Base-by-base conservation (phyloP, 2,888 invertebrate species). In the Adelphocoris suturalis region DNA sequence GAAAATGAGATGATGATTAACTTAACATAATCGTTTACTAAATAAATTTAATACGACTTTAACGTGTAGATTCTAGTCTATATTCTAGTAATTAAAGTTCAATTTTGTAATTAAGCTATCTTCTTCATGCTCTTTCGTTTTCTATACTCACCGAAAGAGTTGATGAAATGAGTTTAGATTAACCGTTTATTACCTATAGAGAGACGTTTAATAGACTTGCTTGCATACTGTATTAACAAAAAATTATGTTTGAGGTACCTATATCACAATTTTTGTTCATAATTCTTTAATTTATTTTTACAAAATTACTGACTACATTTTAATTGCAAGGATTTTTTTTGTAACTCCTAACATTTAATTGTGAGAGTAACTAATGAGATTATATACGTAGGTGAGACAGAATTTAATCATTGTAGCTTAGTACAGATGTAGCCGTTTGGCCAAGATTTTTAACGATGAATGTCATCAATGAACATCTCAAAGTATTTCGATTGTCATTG, bases 1-100 rank as follows among this genome's bases (percentile, higher is more conserved):
- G 23, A 23, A 68, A 68, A 23, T 4, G 1, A 23, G 23, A 68
- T 12, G 23, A 68, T 23, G 5, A 68, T 11, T 27, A 7, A 68
- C 37, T 23, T 23, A 46, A 78, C 23, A 37, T 76, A 14, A 28
- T 46, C 47, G 46, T 78, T 19, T 78, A 46, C 78, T 47, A 78
- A 78, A 78, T n/a, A 46, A 16, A 76, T 46, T 76, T 27, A 68
- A 68, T 19, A 46, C 46, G 78, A 78, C 78, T 82, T 82, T 82
- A 52, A 82, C 47, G 52, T 82, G 82, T 82, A 82, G 78, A 78
- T 78, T 78, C 46, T 78, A 78, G 47, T 78, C 78, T 78, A 78
- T 78, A 47, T 68, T 19, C 23, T 78, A 78, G 78, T 78, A 19
- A 47, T 78, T 78, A 78, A 78, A 78, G 78, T 78, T 78, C 0